Base-by-base conservation (phyloP, 2,888 invertebrate species). In the Loripinus fragilis region DNA sequence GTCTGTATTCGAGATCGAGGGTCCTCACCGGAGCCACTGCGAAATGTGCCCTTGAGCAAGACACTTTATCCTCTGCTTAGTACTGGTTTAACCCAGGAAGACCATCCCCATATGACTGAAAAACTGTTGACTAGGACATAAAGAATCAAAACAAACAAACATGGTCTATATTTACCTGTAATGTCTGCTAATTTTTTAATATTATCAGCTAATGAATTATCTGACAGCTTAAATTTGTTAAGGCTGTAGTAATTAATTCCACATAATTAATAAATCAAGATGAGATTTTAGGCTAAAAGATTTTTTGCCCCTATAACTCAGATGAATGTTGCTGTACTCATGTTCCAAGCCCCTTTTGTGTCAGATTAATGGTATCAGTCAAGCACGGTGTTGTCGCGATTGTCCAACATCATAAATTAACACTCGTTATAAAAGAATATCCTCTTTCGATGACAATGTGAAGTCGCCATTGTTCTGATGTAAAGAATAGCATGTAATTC, bases 401-500 rank as follows among this genome's bases (percentile, higher is more conserved):
- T 20, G 33, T 60, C 33, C 60, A 23, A 20, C 12, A 33, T 33
- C 60, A 33, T 60, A 60, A 60, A 60, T 60, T 60, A 60, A 8
- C 33, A 33, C 60, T 60, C 8, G 30, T 60, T 30, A 60, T 60
- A 33, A 60, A 60, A 23, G 33, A 23, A 17, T 20, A 60, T 60
- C 60, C n/a, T 12, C 33, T 60, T 60, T 60, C 60, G 60, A 60
- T 60, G 60, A 60, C 60, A 60, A 10, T 60, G 60, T 60, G 5
- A 33, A 33, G 20, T 20, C 60, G 8, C 20, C 20, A 60, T 60
- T 60, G 60, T 60, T 60, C 33, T 17, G 10, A 1, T 60, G 17
- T 60, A 60, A 60, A 60, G 33, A 33, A 60, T 60, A 60, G 33
- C 60, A 60, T 60, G 60, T 60, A 60, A 60, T 20, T 33, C 33